These are phyloP conservation scores for Azorinus chamasolen DNA, from an alignment of 2,888 invertebrate genomes.

Conservation along the genomic window DNA sequence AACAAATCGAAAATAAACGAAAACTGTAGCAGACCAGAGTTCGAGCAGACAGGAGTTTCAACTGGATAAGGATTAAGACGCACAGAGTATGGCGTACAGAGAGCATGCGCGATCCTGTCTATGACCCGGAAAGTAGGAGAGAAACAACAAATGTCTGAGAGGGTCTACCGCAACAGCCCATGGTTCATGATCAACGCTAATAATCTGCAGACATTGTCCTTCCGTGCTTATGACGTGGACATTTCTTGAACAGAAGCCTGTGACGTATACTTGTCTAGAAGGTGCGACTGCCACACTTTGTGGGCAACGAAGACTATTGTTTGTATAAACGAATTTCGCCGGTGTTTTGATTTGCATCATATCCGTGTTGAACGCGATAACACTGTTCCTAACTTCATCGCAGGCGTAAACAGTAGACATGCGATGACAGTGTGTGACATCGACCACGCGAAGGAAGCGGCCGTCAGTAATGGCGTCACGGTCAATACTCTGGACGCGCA, in stretches of 20 bases:
- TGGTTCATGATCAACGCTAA: slow-evolving; percentile 27
- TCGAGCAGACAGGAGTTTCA: too few relatives aligned
- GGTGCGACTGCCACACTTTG: slow-evolving; percentile 33
- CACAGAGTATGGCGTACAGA: too few relatives aligned
- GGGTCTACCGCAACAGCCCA: slow-evolving; percentile 24
- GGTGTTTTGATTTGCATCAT: background rate
- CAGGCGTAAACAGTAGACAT: slow-evolving; percentile 4
- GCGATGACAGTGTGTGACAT: background rate
- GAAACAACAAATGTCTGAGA: background rate
- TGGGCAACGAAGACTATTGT: slow-evolving; percentile 35
- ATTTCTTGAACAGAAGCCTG: slow-evolving; percentile 54
- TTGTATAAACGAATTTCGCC: slow-evolving; percentile 35
- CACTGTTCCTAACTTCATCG: slow-evolving; percentile 11
- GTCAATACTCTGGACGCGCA: slow-evolving; percentile 1
- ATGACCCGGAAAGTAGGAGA: slow-evolving; percentile 11
- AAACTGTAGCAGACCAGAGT: too few relatives aligned
- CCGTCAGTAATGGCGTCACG: background rate
- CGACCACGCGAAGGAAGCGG: slow-evolving; percentile 3
- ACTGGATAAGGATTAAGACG: too few relatives aligned
- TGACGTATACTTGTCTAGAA: slow-evolving; percentile 32
- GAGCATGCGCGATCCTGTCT: too few relatives aligned
- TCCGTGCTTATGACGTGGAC: slow-evolving; percentile 40
- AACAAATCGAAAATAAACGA: too few relatives aligned
- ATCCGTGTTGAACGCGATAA: slow-evolving; percentile 7
- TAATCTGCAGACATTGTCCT: slow-evolving; percentile 20